Evolutionary conservation across 2,888 invertebrate genomes (phyloP), one percentile per base, ranked within the genome.

Genomic region (Strigamia maritima): DNA sequence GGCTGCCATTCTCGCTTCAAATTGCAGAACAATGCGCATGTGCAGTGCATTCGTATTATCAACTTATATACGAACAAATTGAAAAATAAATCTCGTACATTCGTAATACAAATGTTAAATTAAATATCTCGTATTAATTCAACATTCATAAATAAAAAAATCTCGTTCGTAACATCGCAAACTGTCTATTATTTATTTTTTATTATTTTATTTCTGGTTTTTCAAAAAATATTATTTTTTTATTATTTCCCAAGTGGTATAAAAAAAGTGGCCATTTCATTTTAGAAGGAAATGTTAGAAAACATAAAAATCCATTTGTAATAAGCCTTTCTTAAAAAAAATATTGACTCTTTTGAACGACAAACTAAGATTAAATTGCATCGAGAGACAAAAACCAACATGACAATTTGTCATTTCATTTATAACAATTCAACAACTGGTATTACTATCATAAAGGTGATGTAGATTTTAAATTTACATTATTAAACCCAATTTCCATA

Each of bases 231-330:
- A 44, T 16, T 44, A n/a, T 44, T 14, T 44, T 1, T 44, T n/a
- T 44, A 14, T 44, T 10, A 35, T 44, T 44, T 12, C 16, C n/a
- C 44, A 1, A 44, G 44, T 44, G 44, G n/a, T n/a, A 54, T n/a
- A n/a, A 54, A 54, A 54, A 2, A 54, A 54, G n/a, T 54, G 54
- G 19, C 19, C 6, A 54, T 54, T 54, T 54, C 54, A 54, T 54
- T 54, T 54, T 19, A 19, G n/a, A 19, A 54, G 7, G 54, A 8
- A 54, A 54, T 22, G 19, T 2, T 54, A 2, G 7, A 19, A 44
- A 54, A 54, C 54, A 54, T 19, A 54, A 54, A 54, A 54, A 54
- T 54, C 54, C 54, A 54, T 54, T 54, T 54, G 54, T 54, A 19
- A 54, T 54, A 54, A 19, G 54, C 54, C 54, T 54, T 19, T 54